phyloP scores from a whole-genome alignment of 2,113 vertebrate genomes.

The Eulemur macaco region DNA sequence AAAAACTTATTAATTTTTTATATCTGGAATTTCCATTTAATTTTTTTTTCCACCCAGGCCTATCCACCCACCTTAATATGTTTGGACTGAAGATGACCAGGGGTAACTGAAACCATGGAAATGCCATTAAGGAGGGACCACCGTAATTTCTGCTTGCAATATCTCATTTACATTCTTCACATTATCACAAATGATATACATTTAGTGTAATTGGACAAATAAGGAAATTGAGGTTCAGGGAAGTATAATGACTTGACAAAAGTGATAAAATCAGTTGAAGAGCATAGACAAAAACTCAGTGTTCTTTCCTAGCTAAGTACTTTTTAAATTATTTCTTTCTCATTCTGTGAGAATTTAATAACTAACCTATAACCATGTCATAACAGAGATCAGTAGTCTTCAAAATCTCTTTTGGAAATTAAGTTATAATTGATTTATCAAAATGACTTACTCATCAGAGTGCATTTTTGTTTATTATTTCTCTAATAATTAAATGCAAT shows the following conservation, averaged over 20 bases:
- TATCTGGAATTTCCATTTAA: not conserved
- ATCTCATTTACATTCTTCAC: not conserved
- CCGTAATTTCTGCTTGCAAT: not conserved
- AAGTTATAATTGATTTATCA: slow-evolving; percentile 66
- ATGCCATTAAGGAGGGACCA: not conserved
- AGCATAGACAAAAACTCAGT: not conserved
- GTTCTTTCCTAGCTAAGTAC: not conserved
- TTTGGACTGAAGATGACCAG: not conserved
- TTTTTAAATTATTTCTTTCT: not conserved
- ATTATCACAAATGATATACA: not conserved
- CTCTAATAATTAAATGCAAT: slow-evolving; percentile 57
- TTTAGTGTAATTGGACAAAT: not conserved
- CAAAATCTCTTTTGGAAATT: slow-evolving; percentile 51
- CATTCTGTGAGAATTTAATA: slow-evolving; percentile 11
- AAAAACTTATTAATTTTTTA: not conserved
- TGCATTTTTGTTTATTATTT: slow-evolving; percentile 56
- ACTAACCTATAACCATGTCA: not conserved
- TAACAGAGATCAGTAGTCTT: not conserved
- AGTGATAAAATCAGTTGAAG: not conserved
- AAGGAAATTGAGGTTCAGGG: not conserved
- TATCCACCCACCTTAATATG: not conserved
- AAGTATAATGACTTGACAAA: not conserved
- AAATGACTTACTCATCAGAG: slow-evolving; percentile 60
- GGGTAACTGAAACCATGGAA: not conserved
- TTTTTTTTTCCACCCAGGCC: not conserved